phyloP scores from a whole-genome alignment of 2,797 vertebrate genomes.

The Anomalospiza imberbis region DNA sequence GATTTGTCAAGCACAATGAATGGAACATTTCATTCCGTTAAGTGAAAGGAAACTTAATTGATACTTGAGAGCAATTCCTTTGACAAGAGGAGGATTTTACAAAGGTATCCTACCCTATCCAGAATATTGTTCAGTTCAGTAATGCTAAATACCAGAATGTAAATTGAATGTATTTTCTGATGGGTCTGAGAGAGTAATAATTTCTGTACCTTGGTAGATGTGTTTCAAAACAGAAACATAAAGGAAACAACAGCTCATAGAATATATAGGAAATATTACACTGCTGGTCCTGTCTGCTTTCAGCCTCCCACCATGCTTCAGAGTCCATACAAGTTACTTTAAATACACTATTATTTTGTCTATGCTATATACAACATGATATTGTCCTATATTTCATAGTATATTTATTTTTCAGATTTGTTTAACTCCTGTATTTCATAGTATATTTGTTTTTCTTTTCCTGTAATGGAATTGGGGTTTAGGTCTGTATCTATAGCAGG shows the following conservation, averaged over 20 bases:
- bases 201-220: not conserved
- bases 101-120: not conserved
- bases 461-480: not conserved
- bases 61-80: conserved; percentile 4
- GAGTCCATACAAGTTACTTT: not conserved
- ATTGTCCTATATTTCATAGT: not conserved
- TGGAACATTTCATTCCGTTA: conserved; percentile 3
- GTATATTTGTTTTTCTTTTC: not conserved
- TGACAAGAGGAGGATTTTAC: not conserved
- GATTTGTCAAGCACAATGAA: conserved; percentile 31
- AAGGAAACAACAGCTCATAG: not conserved
- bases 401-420: not conserved
- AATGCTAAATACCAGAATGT: not conserved
- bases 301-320: not conserved
- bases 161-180: not conserved
- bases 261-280: not conserved
- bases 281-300: not conserved
- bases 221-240: not conserved
- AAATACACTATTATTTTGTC: not conserved
- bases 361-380: not conserved
- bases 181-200: not conserved
- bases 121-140: not conserved
- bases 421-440: not conserved
- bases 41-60: conserved; percentile 19
- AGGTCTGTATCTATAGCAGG: not conserved